Base-by-base conservation (phyloP, 2,113 vertebrate genomes). In the Corythornis madagascariensis region DNA sequence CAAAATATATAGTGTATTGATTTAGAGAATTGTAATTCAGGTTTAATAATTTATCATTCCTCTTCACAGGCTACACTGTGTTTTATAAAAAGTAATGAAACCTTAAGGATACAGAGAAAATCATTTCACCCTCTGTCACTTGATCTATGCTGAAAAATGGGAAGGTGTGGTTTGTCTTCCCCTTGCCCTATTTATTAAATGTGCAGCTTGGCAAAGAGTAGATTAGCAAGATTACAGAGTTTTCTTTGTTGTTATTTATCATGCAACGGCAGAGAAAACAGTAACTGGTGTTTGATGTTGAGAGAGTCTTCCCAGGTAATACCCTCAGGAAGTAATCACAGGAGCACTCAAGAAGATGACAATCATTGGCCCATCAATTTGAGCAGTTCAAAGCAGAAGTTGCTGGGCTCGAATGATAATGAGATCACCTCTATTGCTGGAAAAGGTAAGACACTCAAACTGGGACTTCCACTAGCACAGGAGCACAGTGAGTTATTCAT, bases 11-110 rank as follows among this genome's bases (percentile, higher is more conserved):
- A 59, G 74, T 65, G 9, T 82, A 89, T 85, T 76, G 91, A 90
- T 92, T 93, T 65, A 59, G 84, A 63, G 74, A 89, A 48, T 1
- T 83, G 84, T 87, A 79, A 91, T 87, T 91, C 70, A 77, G 42
- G 42, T 70, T 94, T 91, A 89, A 91, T 85, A 91, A 94, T 91
- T 95, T 72, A 78, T 89, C 55, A 43, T 90, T 84, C 50, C 38
- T 84, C 59, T 82, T 87, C 84, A 86, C 50, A 48, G 83, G 57
- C 60, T 81, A 78, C 2, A 0, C 16, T 53, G 45, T 42, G 53
- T 87, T 92, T 84, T 79, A 70, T 47, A 70, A 84, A 69, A 90
- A 73, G 89, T 40, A 81, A 90, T 84, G 25, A 87, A 84, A 76
- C 66, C 66, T 73, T 87, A 81, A 42, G 52, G 89, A 66, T 55